phyloP scores from a whole-genome alignment of 23 tunicate species.

The Halocynthia roretzi region DNA sequence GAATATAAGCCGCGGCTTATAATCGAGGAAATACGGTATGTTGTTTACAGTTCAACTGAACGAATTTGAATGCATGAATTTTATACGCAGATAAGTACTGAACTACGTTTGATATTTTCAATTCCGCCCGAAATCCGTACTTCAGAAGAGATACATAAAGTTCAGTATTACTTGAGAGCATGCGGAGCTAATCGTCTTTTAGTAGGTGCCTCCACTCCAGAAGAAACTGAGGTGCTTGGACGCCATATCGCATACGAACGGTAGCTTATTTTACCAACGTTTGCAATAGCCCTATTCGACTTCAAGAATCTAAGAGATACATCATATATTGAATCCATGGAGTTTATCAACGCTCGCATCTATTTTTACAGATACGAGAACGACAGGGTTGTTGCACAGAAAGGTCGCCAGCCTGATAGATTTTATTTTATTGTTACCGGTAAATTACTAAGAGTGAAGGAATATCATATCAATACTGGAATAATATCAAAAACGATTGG shows the following conservation, averaged over 20 bases:
- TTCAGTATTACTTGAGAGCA: slow-evolving; percentile 31
- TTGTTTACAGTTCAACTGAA: too few relatives aligned
- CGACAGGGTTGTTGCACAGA: slow-evolving; percentile 57
- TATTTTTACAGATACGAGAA: slow-evolving; percentile 35
- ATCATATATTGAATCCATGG: background rate
- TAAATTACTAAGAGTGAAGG: slow-evolving; percentile 49
- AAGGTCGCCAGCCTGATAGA: slow-evolving; percentile 49
- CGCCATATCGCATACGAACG: slow-evolving; percentile 47
- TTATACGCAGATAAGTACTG: slow-evolving; percentile 20
- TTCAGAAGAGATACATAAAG: slow-evolving; percentile 27
- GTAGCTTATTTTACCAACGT: background rate
- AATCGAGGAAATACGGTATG: too few relatives aligned
- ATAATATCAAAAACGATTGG: slow-evolving; percentile 55
- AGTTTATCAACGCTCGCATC: background rate
- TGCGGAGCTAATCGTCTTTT: slow-evolving; percentile 30
- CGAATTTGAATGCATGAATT: background rate
- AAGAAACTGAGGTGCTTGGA: slow-evolving; percentile 23
- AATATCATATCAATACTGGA: slow-evolving; percentile 63
- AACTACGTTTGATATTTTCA: slow-evolving; percentile 36
- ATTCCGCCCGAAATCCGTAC: slow-evolving; percentile 39
- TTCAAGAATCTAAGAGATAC: background rate
- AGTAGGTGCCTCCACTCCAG: slow-evolving; percentile 31
- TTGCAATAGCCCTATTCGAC: background rate
- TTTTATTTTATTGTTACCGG: slow-evolving; percentile 50
- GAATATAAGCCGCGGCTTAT: too few relatives aligned